phyloP scores from a whole-genome alignment of 1,140 invertebrate species.

The Eufriesea mexicana region DNA sequence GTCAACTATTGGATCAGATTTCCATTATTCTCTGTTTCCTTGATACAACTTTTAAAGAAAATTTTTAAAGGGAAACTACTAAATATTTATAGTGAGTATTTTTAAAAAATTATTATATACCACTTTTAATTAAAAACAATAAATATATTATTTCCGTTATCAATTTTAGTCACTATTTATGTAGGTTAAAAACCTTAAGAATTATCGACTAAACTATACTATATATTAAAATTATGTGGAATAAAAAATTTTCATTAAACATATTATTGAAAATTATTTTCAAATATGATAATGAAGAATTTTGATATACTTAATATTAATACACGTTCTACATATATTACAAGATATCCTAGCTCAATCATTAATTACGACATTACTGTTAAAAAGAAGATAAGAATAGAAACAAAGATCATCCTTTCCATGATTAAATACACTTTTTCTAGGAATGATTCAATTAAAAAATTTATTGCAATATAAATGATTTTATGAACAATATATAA shows the following conservation, averaged over 20 bases:
- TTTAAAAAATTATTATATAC: neutral
- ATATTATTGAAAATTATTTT: neutral
- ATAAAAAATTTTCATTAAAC: no score
- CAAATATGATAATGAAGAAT: neutral
- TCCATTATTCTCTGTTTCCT: neutral
- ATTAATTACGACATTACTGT: neutral
- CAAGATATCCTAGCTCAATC: neutral
- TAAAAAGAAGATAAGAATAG: no score
- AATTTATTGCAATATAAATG: no score
- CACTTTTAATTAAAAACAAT: neutral
- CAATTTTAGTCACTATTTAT: no score
- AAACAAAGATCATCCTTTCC: no score
- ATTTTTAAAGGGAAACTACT: neutral
- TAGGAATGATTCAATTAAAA: no score
- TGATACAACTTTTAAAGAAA: conserved; percentile 2
- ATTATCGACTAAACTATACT: neutral
- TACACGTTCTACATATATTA: neutral
- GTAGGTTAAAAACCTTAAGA: no score
- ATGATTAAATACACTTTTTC: no score
- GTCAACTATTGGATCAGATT: conserved; percentile 1
- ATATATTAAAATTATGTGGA: no score
- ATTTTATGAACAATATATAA: neutral
- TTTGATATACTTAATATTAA: neutral
- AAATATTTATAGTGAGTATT: neutral
- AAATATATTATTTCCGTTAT: neutral